These are phyloP conservation scores for Rousettus leschenaultii DNA, from an alignment of 2,113 vertebrate species.

Conservation along the genomic window DNA sequence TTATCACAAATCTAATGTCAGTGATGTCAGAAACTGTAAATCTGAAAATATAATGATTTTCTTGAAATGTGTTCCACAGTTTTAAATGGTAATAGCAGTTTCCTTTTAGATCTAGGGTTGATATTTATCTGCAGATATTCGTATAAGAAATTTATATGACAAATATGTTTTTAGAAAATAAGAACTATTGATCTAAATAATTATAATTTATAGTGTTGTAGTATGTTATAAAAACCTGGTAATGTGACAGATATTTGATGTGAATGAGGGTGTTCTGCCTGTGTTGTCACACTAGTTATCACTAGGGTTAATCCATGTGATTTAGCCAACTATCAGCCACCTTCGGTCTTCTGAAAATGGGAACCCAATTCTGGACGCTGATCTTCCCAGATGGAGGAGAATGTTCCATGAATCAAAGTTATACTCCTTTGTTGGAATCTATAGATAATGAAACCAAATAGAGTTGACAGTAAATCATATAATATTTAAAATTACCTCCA, in stretches of 20 bases:
- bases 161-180: not conserved
- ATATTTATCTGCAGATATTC: not conserved
- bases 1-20: not conserved
- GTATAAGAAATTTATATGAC: not conserved
- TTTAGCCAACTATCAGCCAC: not conserved
- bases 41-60: not conserved
- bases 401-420: not conserved
- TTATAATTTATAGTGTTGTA: not conserved
- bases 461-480: not conserved
- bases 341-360: not conserved
- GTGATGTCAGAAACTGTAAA: not conserved
- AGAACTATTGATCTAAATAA: not conserved
- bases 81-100: not conserved
- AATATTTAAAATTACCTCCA: not conserved
- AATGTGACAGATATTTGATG: not conserved
- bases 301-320: not conserved
- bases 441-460: not conserved
- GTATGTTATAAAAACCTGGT: not conserved
- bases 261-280: not conserved
- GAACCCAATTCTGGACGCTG: not conserved
- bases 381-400: not conserved
- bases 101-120: not conserved
- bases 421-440: not conserved
- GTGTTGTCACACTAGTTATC: not conserved
- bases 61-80: not conserved